These are phyloP conservation scores for Lagocephalus sceleratus DNA, from an alignment of 2,797 vertebrate species.

Conservation along the genomic window DNA sequence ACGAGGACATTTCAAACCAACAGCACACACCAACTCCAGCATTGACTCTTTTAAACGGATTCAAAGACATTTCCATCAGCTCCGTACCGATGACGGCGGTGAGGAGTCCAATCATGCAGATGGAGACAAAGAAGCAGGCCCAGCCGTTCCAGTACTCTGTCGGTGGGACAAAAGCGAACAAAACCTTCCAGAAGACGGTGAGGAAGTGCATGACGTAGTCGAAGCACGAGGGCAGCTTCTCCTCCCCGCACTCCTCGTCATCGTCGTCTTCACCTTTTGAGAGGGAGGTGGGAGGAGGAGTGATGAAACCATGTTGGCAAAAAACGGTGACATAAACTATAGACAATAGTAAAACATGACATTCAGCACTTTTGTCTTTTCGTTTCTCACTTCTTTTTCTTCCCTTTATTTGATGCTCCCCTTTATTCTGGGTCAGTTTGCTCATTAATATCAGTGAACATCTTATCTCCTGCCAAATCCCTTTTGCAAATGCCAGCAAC, in stretches of 20 bases:
- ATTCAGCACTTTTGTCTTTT: too few species aligned
- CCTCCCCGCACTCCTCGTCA: conserved; percentile 95
- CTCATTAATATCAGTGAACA: conserved; percentile 38
- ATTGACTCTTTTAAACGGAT: too few species aligned
- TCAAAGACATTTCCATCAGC: too few species aligned
- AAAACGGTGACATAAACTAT: conserved; percentile 6
- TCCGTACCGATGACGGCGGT: conserved; percentile 87
- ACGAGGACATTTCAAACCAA: background rate
- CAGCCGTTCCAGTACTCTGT: conserved; percentile 99
- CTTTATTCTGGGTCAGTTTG: conserved; percentile 26
- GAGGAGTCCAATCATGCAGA: conserved; percentile 94
- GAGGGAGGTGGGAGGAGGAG: too few species aligned
- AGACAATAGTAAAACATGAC: too few species aligned
- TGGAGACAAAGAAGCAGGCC: conserved; percentile 97
- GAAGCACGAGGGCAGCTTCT: conserved; percentile 98
- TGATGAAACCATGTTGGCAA: conserved; percentile 15
- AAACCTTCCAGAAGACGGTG: conserved; percentile 99
- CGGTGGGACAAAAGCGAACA: conserved; percentile 96
- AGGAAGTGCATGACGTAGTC: conserved; percentile 99
- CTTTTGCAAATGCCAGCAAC: conserved; percentile 20
- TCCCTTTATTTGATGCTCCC: background rate
- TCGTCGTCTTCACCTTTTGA: conserved; percentile 92
- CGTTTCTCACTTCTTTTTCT: too few species aligned
- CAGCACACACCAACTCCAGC: background rate
- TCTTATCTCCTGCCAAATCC: conserved; percentile 11